Conservation (phyloP, 2,888 invertebrate species). For the Microdon myrmicae region DNA sequence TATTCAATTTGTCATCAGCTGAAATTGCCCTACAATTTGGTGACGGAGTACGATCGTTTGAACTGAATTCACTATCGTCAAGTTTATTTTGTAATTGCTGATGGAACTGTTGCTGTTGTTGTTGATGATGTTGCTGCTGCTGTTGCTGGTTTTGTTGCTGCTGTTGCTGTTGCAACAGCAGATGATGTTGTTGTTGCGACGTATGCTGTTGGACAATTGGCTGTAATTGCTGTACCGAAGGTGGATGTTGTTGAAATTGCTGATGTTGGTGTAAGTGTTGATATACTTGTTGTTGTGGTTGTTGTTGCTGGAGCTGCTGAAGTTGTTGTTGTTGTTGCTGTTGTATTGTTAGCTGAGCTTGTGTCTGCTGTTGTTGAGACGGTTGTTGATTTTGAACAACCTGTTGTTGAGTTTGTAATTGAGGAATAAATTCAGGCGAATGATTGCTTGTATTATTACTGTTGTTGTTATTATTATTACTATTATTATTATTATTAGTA, state of each 20-base stretch:
- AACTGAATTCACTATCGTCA: slow-evolving; percentile 36
- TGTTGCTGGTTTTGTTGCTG: slow-evolving; percentile 19
- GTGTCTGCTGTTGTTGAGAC: slow-evolving; percentile 4
- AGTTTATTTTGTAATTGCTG: slow-evolving; percentile 32
- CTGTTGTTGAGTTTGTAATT: slow-evolving; percentile 21
- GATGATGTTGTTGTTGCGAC: slow-evolving; percentile 2
- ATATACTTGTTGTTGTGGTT: slow-evolving; percentile 12
- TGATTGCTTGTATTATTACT: slow-evolving; percentile 1
- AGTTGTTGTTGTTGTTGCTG: slow-evolving; percentile 18
- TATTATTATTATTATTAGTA: slow-evolving; percentile 18
- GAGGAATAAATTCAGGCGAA: slow-evolving; percentile 18
- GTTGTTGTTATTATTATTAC: slow-evolving; percentile 5
- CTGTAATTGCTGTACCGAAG: background rate
- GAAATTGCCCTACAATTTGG: slow-evolving; percentile 21
- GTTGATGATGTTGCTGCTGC: slow-evolving; percentile 18
- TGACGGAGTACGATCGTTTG: slow-evolving; percentile 42
- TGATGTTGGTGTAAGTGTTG: slow-evolving; percentile 23
- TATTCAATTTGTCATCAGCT: slow-evolving; percentile 13
- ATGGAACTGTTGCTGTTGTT: slow-evolving; percentile 20
- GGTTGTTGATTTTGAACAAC: slow-evolving; percentile 23
- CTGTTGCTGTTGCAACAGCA: slow-evolving; percentile 13
- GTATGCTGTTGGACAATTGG: no score
- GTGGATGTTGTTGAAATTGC: background rate
- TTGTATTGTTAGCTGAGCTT: slow-evolving; percentile 12
- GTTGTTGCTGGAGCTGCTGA: slow-evolving; percentile 21